phyloP scores from a whole-genome alignment of 2,888 invertebrate genomes.

The Ophraella communa region DNA sequence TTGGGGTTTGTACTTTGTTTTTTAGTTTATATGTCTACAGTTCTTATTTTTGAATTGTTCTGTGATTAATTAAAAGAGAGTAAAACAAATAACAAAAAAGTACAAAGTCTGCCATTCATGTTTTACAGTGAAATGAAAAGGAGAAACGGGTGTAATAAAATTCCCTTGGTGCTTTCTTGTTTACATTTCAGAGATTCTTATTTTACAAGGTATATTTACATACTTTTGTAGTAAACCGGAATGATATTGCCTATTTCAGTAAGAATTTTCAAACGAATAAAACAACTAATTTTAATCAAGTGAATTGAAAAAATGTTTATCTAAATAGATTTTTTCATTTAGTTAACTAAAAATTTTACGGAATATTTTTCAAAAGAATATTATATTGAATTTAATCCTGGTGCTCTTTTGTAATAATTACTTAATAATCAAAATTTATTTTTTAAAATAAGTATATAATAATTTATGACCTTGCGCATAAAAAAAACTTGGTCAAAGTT shows the following conservation, averaged over 20 bases:
- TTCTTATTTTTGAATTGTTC: neutral
- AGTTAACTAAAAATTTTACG: no score
- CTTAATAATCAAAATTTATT: no score
- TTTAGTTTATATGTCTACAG: no score
- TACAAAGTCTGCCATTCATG: neutral
- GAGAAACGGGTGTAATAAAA: neutral
- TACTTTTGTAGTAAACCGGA: conserved; percentile 10
- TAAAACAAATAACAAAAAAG: neutral
- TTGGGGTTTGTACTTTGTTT: neutral
- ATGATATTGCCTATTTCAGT: neutral
- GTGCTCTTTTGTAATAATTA: no score
- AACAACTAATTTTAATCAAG: neutral
- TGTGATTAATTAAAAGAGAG: neutral
- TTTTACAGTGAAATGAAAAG: conserved; percentile 3
- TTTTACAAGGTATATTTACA: conserved; percentile 13
- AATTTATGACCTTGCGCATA: no score
- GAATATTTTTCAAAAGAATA: no score
- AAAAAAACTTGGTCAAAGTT: no score
- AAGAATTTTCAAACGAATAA: neutral
- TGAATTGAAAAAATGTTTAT: neutral
- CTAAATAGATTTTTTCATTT: no score
- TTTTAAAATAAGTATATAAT: no score
- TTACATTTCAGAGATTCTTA: conserved; percentile 11
- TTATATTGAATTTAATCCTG: no score
- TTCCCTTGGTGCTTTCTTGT: conserved; percentile 1